These are phyloP conservation scores for Magallana nippona DNA, from an alignment of 2,888 invertebrate species.

Conservation along the genomic window DNA sequence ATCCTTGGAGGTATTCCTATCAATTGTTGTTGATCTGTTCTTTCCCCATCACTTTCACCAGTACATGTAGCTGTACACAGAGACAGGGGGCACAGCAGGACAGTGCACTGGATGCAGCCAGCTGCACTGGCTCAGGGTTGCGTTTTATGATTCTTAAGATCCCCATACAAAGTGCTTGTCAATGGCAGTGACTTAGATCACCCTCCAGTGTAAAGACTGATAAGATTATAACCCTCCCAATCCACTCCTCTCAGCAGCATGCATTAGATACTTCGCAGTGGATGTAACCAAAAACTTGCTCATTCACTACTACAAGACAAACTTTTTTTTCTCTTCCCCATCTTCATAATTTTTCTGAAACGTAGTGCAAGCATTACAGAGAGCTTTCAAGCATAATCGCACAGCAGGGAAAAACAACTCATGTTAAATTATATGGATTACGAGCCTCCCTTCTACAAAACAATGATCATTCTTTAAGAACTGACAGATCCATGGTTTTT, in stretches of 20 bases:
- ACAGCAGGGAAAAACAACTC: slow-evolving; percentile 12
- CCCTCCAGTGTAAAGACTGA: neutral
- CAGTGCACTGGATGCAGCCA: too few relatives aligned
- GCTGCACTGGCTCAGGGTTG: neutral
- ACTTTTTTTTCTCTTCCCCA: neutral
- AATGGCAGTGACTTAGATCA: neutral
- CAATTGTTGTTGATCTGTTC: neutral
- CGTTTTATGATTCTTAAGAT: neutral
- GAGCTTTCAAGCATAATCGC: slow-evolving; percentile 30
- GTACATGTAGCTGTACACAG: too few relatives aligned
- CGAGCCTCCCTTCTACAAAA: slow-evolving; percentile 7
- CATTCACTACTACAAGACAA: neutral
- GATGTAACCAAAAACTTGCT: neutral
- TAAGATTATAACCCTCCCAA: neutral
- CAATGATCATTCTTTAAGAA: neutral
- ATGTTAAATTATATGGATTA: slow-evolving; percentile 10
- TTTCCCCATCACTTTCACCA: too few relatives aligned
- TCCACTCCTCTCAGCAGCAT: neutral
- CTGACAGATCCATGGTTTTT: slow-evolving; percentile 22
- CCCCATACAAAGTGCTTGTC: neutral
- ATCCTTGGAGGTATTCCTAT: slow-evolving; percentile 2
- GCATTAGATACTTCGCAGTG: neutral
- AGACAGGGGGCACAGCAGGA: too few relatives aligned
- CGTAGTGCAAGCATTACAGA: slow-evolving; percentile 1
- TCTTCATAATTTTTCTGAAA: neutral